phyloP scores from a whole-genome alignment of 2,888 invertebrate genomes.

The Dorcus parallelipipedus region DNA sequence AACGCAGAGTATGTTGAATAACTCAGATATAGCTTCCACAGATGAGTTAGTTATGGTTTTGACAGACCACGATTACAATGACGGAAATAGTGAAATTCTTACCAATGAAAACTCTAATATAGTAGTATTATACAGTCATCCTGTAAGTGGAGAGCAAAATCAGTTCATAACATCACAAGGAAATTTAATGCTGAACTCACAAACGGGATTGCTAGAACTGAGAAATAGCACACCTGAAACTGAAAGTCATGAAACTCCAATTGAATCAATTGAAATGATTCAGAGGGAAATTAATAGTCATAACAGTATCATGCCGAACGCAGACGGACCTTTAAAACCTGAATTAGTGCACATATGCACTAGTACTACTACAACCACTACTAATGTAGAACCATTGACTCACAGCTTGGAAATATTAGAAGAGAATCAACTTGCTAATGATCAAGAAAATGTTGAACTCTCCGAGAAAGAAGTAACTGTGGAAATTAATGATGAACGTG shows the following conservation, averaged over 20 bases:
- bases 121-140: slow-evolving; percentile 63
- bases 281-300: slow-evolving; percentile 44
- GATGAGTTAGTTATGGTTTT: slow-evolving; percentile 62
- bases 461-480: neutral
- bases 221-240: slow-evolving; percentile 32
- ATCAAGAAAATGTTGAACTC: neutral
- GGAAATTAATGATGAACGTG: neutral
- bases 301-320: slow-evolving; percentile 9
- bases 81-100: slow-evolving; percentile 50
- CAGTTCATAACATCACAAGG: slow-evolving; percentile 51
- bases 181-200: slow-evolving; percentile 49
- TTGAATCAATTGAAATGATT: slow-evolving; percentile 49
- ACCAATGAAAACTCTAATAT: slow-evolving; percentile 58
- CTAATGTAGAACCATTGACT: slow-evolving; percentile 2
- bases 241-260: slow-evolving; percentile 34
- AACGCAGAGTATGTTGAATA: slow-evolving; percentile 36
- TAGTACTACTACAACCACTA: neutral
- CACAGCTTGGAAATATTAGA: slow-evolving; percentile 8
- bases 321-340: neutral
- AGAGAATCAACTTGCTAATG: neutral
- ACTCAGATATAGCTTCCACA: slow-evolving; percentile 53
- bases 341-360: neutral
- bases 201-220: slow-evolving; percentile 44
- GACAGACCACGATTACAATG: slow-evolving; percentile 58
- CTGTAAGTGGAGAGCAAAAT: slow-evolving; percentile 55